Conservation (phyloP, 2,113 vertebrate species). For the Urocitellus parryii region DNA sequence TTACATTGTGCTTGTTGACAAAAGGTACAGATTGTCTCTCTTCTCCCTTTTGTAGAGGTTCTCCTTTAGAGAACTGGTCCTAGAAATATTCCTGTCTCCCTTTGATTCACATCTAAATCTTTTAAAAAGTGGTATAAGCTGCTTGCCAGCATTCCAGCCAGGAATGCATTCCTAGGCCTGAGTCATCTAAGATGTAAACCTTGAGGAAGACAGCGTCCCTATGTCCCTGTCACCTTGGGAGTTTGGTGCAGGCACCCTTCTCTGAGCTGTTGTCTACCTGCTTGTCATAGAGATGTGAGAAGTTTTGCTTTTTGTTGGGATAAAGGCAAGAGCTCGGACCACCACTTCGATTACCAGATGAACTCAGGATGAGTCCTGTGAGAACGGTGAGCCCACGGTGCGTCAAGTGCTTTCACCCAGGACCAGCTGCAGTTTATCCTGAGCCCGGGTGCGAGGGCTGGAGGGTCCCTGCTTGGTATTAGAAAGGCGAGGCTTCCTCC, state of each 20-base stretch:
- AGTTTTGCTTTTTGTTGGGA: background rate
- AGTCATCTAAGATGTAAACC: conserved; percentile 35
- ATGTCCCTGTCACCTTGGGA: background rate
- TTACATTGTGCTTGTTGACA: background rate
- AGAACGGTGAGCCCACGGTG: background rate
- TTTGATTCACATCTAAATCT: background rate
- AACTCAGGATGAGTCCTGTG: background rate
- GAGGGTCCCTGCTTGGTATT: background rate
- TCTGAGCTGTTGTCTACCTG: background rate
- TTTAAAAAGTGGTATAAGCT: background rate
- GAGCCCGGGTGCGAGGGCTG: background rate
- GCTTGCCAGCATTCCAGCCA: too few relatives aligned
- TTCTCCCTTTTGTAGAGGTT: background rate
- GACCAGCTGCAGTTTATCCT: too few relatives aligned
- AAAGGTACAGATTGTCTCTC: background rate
- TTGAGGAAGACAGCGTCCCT: background rate
- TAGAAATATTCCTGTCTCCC: background rate
- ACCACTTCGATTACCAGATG: background rate
- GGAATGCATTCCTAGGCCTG: background rate
- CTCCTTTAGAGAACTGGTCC: background rate
- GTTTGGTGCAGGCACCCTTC: background rate
- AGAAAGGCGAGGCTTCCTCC: background rate
- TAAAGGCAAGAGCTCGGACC: background rate
- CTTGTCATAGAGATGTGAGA: background rate
- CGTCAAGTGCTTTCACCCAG: background rate